A percentile compares a stretch with the other conserved stretches of the same genome.
Conservation (phyloP, 2,888 invertebrate species). For the Andrena chrysosceles region DNA sequence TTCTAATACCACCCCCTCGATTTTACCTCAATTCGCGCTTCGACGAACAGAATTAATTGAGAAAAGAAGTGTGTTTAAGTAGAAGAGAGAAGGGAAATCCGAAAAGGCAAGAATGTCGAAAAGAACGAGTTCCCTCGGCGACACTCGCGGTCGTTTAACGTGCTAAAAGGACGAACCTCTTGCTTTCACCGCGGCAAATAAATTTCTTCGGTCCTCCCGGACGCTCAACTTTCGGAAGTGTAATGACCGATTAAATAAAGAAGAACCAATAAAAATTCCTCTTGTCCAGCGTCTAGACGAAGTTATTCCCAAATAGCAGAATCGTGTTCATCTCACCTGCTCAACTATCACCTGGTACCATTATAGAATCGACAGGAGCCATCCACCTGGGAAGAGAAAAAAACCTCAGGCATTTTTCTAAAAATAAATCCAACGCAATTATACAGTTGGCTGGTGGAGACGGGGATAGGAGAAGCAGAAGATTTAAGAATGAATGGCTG, state of each 20-base stretch:
- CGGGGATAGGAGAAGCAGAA: not conserved
- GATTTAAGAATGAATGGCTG: too few relatives aligned
- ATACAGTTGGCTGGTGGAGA: not conserved
- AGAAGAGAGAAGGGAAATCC: not conserved
- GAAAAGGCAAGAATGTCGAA: not conserved
- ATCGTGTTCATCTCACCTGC: not conserved
- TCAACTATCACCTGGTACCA: too few relatives aligned
- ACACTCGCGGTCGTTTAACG: slow-evolving; percentile 15
- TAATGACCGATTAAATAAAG: not conserved
- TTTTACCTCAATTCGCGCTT: too few relatives aligned
- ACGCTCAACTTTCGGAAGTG: slow-evolving; percentile 14
- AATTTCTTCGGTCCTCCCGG: slow-evolving; percentile 17
- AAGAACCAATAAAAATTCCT: slow-evolving; percentile 4
- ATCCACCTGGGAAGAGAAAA: too few relatives aligned
- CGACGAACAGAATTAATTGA: too few relatives aligned
- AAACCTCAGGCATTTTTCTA: too few relatives aligned
- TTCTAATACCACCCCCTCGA: too few relatives aligned
- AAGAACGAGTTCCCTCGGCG: not conserved
- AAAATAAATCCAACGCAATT: too few relatives aligned
- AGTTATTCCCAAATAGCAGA: not conserved
- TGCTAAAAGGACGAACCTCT: slow-evolving; percentile 1
- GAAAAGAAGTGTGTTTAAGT: not conserved
- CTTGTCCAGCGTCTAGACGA: not conserved
- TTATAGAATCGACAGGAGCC: too few relatives aligned
- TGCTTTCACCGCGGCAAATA: slow-evolving; percentile 41